A percentile compares a stretch with the other conserved stretches of the same genome.
Conservation (phyloP, 1,140 invertebrate species). For the Drosophila fuyamai region DNA sequence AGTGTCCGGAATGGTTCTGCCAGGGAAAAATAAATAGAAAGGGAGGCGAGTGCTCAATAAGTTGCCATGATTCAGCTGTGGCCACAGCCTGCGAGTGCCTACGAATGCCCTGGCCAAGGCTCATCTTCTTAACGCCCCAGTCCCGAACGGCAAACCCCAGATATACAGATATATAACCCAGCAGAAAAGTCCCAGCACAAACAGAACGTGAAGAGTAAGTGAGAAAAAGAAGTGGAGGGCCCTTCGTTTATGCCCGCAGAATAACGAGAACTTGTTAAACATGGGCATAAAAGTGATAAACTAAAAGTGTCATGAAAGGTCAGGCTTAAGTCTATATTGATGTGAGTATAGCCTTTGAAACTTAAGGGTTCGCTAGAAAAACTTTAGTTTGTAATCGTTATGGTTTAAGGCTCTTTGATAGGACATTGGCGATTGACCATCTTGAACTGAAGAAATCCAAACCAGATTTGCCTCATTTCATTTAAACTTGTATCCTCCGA, state of each 20-base stretch:
- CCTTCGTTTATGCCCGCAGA: not conserved
- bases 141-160: not conserved
- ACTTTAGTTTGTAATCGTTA: too few relatives aligned
- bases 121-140: constrained; percentile 27
- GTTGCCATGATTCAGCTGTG: constrained; percentile 64
- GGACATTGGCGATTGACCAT: too few relatives aligned
- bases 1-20: constrained; percentile 18
- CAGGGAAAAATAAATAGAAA: too few relatives aligned
- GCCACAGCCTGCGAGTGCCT: constrained; percentile 14
- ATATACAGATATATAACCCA: constrained; percentile 12
- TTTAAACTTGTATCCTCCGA: not conserved
- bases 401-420: too few relatives aligned
- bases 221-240: not conserved
- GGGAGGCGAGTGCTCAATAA: constrained; percentile 46
- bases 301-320: too few relatives aligned
- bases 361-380: too few relatives aligned
- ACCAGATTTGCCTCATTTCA: not conserved
- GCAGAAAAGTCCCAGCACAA: constrained; percentile 17
- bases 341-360: too few relatives aligned
- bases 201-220: constrained; percentile 6
- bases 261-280: not conserved
- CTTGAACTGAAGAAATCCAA: not conserved
- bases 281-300: too few relatives aligned
- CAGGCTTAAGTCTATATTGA: too few relatives aligned
- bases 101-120: constrained; percentile 2